Base-by-base conservation (phyloP, 2,113 vertebrate genomes). In the Struthio camelus region DNA sequence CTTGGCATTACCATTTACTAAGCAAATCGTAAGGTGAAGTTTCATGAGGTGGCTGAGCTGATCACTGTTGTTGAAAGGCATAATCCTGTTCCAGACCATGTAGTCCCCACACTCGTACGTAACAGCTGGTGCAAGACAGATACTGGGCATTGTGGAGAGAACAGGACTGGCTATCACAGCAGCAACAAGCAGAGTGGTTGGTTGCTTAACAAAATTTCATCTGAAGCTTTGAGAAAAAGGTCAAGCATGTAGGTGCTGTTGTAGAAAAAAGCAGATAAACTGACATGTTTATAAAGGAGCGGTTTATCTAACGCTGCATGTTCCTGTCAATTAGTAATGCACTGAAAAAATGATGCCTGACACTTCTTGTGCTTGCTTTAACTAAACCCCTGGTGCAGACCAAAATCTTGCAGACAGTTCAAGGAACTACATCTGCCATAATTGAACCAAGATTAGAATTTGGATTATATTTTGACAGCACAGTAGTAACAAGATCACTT, bases 61-160 rank as follows among this genome's bases (percentile, higher is more conserved):
- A 58, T 67, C 32, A 9, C 8, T 65, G 58, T 48, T 73, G 9
- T 32, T 46, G 32, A 40, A 73, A 65, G 6, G 53, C 24, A 10
- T 11, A 27, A 27, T 18, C 24, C 46, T 64, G 2, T 42, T 48
- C 36, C 18, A 15, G 1, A 1, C 40, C 25, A 4, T 1, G 1
- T 42, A 56, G 28, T 30, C n/a, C 30, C 28, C 30, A 56, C 27
- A 56, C 54, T 9, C 30, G 14, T 30, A 56, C 14, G 15, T 56
- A 56, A 16, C 8, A 56, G 15, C 54, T 30, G 54, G 54, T 30
- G 20, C 28, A 8, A 15, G 51, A 40, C 44, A 30, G 24, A 32
- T 4, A 3, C 13, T 27, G 36, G 11, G 16, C 46, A 17, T 23
- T 50, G 38, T 23, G 42, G 48, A 62, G 16, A 70, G 25, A 48